Base-by-base conservation (phyloP, 2,888 invertebrate species). In the Tachina lurida region DNA sequence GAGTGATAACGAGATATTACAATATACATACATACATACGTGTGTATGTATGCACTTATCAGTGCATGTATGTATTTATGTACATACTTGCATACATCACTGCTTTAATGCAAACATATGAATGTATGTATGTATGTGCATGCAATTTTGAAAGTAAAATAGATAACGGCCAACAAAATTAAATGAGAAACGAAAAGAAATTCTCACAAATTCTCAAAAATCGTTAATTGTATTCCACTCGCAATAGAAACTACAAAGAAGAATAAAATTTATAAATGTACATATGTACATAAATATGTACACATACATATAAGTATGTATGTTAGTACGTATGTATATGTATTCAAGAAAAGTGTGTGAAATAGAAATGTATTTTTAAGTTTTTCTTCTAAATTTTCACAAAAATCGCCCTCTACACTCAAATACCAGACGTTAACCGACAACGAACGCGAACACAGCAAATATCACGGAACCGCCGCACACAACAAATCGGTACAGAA, bases 281-380 rank as follows among this genome's bases (percentile, higher is more conserved):
- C 41, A 43, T 43, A 62, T 49, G 70, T 49, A 43, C 19, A 75
- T 31, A 22, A 1, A 22, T 22, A 22, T 22, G 22, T 47, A 19
- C 43, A 41, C 39, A 58, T 47, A 67, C 17, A 62, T 39, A 43
- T 43, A 62, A 49, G 70, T 49, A 49, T n/a, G 68, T 31, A 22
- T 22, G 22, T 2, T 2, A 22, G 31, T 31, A 31, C 7, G 31
- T 31, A 31, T 7, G 7, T 31, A 31, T 0, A 31, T 31, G 31
- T 31, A 31, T 31, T 31, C 31, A 31, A 31, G 31, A 31, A 75
- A 56, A 70, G 63, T 62, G 71, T 71, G 74, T 63, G 70, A 62
- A 76, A 60, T 80, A 58, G 45, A 77, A 84, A 81, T 74, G 73
- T 85, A 85, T 82, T 82, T 77, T 78, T 79, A 85, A 82, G 65